Evolutionary conservation across 2,888 invertebrate species (phyloP).

Genomic region (Balanococcus diminutus): DNA sequence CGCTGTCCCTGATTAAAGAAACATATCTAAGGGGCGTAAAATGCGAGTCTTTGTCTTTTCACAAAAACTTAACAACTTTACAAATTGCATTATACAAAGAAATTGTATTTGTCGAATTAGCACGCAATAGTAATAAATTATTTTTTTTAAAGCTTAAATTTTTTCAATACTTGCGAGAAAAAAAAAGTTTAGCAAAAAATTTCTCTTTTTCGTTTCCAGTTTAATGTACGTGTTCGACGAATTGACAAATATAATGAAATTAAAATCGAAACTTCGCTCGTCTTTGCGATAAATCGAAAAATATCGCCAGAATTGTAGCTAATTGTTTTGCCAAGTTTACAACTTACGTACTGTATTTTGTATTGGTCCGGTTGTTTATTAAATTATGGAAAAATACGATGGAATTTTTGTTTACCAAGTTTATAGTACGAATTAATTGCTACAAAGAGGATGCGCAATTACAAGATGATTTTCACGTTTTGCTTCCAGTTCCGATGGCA

Average conservation of each 20-base stretch:
- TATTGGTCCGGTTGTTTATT: not conserved
- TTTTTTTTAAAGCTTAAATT: not conserved
- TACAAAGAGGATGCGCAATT: not conserved
- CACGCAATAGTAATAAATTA: conserved; percentile 41
- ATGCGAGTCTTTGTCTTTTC: conserved; percentile 37
- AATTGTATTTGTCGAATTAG: conserved; percentile 32
- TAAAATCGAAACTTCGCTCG: not conserved
- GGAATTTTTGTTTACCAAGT: not conserved
- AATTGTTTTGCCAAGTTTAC: conserved; percentile 11
- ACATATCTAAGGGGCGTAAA: conserved; percentile 42
- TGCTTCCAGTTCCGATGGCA: too few relatives aligned
- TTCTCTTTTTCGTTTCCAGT: not conserved
- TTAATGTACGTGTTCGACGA: not conserved
- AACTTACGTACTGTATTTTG: not conserved
- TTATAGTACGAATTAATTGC: too few relatives aligned
- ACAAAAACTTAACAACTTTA: conserved; percentile 40
- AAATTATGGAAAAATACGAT: not conserved
- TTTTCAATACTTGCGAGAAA: not conserved
- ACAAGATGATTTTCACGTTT: not conserved
- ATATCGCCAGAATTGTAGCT: not conserved
- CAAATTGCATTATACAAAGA: conserved; percentile 36
- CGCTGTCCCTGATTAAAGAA: conserved; percentile 43
- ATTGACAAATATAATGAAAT: conserved; percentile 9
- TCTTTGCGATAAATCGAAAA: not conserved
- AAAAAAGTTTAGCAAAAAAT: conserved; percentile 14